phyloP scores from a whole-genome alignment of 2,797 vertebrate genomes.

The Crenichthys baileyi region DNA sequence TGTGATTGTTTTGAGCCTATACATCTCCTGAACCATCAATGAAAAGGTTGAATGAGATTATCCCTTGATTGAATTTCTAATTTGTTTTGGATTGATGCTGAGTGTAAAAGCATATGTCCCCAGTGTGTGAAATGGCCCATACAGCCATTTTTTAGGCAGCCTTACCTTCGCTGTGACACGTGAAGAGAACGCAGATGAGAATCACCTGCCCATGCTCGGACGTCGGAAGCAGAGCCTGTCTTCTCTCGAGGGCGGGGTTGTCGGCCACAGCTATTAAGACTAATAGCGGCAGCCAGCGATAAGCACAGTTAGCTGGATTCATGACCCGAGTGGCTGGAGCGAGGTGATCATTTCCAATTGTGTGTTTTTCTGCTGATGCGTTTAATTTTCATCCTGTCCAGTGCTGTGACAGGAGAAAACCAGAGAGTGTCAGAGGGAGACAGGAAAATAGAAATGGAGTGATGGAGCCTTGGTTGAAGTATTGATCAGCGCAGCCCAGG shows the following conservation, averaged over 20 bases:
- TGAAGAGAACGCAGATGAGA: slow-evolving; percentile 58
- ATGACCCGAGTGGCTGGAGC: slow-evolving; percentile 66
- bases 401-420: slow-evolving; percentile 58
- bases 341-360: slow-evolving; percentile 72
- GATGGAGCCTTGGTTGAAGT: slow-evolving; percentile 59
- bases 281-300: slow-evolving; percentile 70
- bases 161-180: slow-evolving; percentile 49
- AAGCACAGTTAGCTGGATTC: slow-evolving; percentile 76
- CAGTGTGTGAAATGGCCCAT: slow-evolving; percentile 37
- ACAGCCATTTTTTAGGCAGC: slow-evolving; percentile 46
- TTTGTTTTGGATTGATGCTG: slow-evolving; percentile 59
- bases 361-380: slow-evolving; percentile 79
- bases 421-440: slow-evolving; percentile 48
- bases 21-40: slow-evolving; percentile 19
- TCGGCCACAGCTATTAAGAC: slow-evolving; percentile 70
- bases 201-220: slow-evolving; percentile 64
- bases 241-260: slow-evolving; percentile 57
- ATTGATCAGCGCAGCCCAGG: slow-evolving; percentile 54
- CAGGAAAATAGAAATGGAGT: slow-evolving; percentile 49
- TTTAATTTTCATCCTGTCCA: slow-evolving; percentile 72
- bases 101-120: slow-evolving; percentile 55
- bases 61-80: slow-evolving; percentile 56
- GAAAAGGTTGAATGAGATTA: slow-evolving; percentile 26
- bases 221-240: slow-evolving; percentile 48
- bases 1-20: slow-evolving; percentile 16